A percentile compares a stretch with the other conserved stretches of the same genome.
Evolutionary conservation across 2,888 invertebrate species (phyloP).

Genomic region (Mythimna loreyi): DNA sequence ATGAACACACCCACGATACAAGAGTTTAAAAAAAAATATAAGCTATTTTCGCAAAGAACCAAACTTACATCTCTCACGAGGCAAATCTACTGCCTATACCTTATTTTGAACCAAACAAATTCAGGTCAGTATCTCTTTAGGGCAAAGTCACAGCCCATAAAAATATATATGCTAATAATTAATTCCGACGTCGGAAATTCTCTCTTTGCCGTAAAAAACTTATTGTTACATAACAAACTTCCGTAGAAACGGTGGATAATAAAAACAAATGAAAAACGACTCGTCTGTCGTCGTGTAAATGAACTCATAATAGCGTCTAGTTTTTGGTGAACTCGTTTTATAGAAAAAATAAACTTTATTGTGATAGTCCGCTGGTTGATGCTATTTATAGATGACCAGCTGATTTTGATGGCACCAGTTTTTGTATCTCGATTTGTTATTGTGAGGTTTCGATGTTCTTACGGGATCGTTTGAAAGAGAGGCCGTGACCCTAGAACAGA

Average conservation of each 20-base stretch:
- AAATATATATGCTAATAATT: constrained; percentile 32
- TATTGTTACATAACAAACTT: constrained; percentile 50
- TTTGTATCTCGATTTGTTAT: constrained; percentile 4
- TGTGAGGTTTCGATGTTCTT: background rate
- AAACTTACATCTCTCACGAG: constrained; percentile 7
- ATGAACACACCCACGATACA: too few species aligned
- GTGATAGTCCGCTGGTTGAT: background rate
- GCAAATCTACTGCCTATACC: background rate
- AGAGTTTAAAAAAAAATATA: too few species aligned
- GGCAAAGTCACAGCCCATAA: constrained; percentile 22
- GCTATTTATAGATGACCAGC: constrained; percentile 38
- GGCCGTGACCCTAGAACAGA: too few species aligned
- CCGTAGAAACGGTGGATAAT: constrained; percentile 15
- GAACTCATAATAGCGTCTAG: constrained; percentile 60
- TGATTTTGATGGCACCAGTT: constrained; percentile 45
- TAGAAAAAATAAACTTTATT: constrained; percentile 28
- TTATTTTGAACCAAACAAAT: constrained; percentile 29
- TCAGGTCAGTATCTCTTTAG: constrained; percentile 10
- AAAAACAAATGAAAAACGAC: constrained; percentile 40
- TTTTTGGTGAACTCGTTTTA: constrained; percentile 53
- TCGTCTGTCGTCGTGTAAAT: constrained; percentile 40
- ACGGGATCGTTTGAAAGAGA: too few species aligned
- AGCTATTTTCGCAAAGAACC: background rate
- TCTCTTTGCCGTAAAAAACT: constrained; percentile 24
- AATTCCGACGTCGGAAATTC: constrained; percentile 25